phyloP scores from a whole-genome alignment of 1,140 invertebrate species.

The Eriosoma lanigerum region DNA sequence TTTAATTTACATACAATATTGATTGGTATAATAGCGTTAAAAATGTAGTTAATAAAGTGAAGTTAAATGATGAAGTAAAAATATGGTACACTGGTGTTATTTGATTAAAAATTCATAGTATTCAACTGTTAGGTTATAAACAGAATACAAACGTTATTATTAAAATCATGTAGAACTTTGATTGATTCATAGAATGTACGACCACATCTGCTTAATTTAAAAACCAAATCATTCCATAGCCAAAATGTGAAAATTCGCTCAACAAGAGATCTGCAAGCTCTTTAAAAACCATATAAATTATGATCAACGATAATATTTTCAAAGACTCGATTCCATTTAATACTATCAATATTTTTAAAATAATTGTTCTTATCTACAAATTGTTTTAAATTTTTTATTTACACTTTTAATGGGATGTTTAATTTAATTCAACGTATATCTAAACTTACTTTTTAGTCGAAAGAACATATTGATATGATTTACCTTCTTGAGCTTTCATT shows the following conservation, averaged over 20 bases:
- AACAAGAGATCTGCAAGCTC: constrained; percentile 50
- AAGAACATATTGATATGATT: constrained; percentile 53
- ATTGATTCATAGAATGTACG: constrained; percentile 63
- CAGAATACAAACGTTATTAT: constrained; percentile 61
- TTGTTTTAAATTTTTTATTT: neutral
- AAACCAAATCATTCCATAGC: constrained; percentile 53
- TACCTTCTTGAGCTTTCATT: constrained; percentile 54
- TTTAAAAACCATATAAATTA: constrained; percentile 23
- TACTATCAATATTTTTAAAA: no score
- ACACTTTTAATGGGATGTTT: no score
- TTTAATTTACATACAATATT: no score
- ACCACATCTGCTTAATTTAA: constrained; percentile 53
- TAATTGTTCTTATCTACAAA: neutral
- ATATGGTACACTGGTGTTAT: no score
- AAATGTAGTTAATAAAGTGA: no score
- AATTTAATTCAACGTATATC: no score
- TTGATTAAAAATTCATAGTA: no score
- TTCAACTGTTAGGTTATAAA: no score
- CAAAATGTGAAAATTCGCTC: constrained; percentile 51
- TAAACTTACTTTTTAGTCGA: constrained; percentile 41
- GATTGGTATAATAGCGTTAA: no score
- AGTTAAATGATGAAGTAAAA: no score
- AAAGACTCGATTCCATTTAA: no score
- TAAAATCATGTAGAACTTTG: constrained; percentile 69
- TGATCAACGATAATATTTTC: no score